Base-by-base conservation (phyloP, 2,797 vertebrate species). In the Novumbra hubbsi region DNA sequence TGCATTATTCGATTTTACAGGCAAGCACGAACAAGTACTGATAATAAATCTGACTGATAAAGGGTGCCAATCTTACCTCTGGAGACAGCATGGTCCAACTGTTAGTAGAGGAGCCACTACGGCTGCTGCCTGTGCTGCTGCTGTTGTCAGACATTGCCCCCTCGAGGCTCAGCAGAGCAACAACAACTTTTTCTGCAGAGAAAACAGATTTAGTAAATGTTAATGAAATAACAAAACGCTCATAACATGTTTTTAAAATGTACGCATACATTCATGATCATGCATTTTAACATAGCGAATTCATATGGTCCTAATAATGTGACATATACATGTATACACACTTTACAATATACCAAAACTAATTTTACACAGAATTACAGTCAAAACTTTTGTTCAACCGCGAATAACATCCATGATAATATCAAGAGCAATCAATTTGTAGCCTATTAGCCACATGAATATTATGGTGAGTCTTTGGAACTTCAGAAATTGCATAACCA, bases 51-150 rank as follows among this genome's bases (percentile, higher is more conserved):
- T 45, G 41, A 45, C 41, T 45, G 12, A 45, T 14, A 45, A 45
- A 45, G 41, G 41, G 41, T 45, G 41, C 2, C 55, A 1, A 65
- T 45, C 77, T 85, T 87, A 96, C 96, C 96, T 98, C 95, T 0
- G 94, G 84, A 48, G 94, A 94, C 0, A 95, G 92, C 71, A 96
- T 92, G 73, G 96, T 96, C 96, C 96, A 96, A 89, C 93, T 95
- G 86, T 94, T 93, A 69, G 92, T 94, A 0, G 94, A 92, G 73
- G 94, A 92, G 77, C 94, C 94, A 6, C 86, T 91, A 77, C 92
- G 93, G 72, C 93, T 90, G 80, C 92, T 93, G 70, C 93, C 92
- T 7, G 89, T 90, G 80, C 90, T 92, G 69, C 86, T 88, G 66
- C 88, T 89, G 81, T 93, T 88, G 88, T 96, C 94, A 4, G 95